Evolutionary conservation across 2,888 invertebrate species (phyloP).

Genomic region (Odontothrips loti): DNA sequence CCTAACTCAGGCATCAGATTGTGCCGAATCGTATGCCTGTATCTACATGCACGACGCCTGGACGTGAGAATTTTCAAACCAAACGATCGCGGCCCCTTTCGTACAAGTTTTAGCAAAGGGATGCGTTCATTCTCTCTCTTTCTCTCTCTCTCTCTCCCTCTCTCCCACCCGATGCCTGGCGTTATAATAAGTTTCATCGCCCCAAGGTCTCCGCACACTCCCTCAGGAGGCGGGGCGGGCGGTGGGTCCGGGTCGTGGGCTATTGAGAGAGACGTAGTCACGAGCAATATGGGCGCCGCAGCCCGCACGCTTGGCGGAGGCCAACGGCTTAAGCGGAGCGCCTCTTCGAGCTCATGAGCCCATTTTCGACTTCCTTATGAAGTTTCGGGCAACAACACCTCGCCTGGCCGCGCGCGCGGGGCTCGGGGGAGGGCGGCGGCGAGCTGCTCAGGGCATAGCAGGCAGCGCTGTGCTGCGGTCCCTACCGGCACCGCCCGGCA

Average conservation of each 20-base stretch:
- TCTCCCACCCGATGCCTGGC: neutral
- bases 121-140: no score
- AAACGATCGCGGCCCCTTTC: neutral
- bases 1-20: no score
- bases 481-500: no score
- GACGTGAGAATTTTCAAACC: neutral
- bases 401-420: neutral
- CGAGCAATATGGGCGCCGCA: no score
- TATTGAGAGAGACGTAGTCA: no score
- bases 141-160: no score
- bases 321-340: no score
- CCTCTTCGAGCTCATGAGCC: neutral
- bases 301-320: no score
- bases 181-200: slow-evolving; percentile 6
- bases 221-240: no score
- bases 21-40: no score
- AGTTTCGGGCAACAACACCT: neutral
- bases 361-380: neutral
- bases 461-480: no score
- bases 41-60: neutral
- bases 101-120: neutral
- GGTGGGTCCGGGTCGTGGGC: no score
- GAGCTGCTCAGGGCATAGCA: neutral
- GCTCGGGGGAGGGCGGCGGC: neutral
- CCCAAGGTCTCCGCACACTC: neutral